Evolutionary conservation across 2,888 invertebrate genomes (phyloP).

Genomic region (Girardia tigrina): DNA sequence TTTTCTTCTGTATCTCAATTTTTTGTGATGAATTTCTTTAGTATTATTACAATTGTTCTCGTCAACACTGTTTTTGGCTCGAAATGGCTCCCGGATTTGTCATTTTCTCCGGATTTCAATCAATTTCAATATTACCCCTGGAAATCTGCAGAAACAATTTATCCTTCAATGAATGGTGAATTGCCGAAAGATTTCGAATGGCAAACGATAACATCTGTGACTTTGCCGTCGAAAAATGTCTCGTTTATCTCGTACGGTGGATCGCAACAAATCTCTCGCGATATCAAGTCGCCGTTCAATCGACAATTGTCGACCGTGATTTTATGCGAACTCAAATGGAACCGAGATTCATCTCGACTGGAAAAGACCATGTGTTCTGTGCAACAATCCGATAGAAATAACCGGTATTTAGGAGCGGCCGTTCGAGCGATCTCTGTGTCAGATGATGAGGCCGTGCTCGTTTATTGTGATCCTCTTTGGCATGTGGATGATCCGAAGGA

Average conservation of each 20-base stretch:
- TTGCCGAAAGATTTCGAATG: not conserved
- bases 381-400: not conserved
- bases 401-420: not conserved
- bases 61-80: too few relatives aligned
- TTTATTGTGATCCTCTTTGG: not conserved
- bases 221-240: not conserved
- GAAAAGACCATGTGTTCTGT: not conserved
- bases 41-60: too few relatives aligned
- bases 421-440: not conserved
- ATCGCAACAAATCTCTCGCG: not conserved
- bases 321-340: not conserved
- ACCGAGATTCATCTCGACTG: not conserved
- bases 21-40: too few relatives aligned
- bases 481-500: not conserved
- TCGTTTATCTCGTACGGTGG: not conserved
- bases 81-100: not conserved
- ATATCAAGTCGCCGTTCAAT: not conserved
- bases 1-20: too few relatives aligned
- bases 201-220: not conserved
- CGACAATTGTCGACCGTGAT: not conserved
- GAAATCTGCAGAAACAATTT: not conserved
- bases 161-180: not conserved
- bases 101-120: not conserved
- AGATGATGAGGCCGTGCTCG: not conserved
- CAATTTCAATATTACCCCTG: not conserved